These are phyloP conservation scores for Erinaceus europaeus DNA, from an alignment of 2,113 vertebrate species.

Conservation along the genomic window DNA sequence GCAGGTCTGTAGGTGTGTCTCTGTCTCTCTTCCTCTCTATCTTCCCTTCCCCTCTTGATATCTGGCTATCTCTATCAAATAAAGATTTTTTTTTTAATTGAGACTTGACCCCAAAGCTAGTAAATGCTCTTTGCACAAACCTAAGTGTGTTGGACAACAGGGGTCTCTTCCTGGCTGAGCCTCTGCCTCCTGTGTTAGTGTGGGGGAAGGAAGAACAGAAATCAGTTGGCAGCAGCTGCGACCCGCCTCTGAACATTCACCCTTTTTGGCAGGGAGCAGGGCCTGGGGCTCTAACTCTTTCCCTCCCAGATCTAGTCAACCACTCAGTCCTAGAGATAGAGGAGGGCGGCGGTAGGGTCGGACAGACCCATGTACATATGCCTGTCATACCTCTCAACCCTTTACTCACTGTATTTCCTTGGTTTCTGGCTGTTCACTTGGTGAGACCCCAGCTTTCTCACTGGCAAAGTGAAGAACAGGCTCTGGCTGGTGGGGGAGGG, in stretches of 20 bases:
- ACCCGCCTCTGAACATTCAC: accelerated
- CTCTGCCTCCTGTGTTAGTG: neutral
- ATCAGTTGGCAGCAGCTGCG: too few relatives aligned
- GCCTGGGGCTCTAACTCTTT: neutral
- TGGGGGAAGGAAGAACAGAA: accelerated
- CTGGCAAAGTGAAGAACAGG: neutral
- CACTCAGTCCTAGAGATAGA: neutral
- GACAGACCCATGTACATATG: neutral
- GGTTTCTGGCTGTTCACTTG: neutral
- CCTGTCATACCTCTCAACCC: neutral
- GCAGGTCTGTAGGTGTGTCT: too few relatives aligned
- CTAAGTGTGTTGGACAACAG: neutral
- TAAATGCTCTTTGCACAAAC: neutral
- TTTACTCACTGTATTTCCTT: neutral
- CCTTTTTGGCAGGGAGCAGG: neutral
- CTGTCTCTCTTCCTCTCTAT: too few relatives aligned
- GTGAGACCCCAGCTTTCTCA: neutral
- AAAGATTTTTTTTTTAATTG: too few relatives aligned
- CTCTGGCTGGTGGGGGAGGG: neutral
- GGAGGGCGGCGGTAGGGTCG: neutral
- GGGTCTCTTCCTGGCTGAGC: neutral
- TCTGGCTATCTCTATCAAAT: too few relatives aligned
- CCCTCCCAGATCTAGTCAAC: neutral
- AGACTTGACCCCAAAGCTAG: neutral
- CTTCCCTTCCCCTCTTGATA: too few relatives aligned